Evolutionary conservation across 2,888 invertebrate genomes (phyloP).

Genomic region (Cephus sareptanus): DNA sequence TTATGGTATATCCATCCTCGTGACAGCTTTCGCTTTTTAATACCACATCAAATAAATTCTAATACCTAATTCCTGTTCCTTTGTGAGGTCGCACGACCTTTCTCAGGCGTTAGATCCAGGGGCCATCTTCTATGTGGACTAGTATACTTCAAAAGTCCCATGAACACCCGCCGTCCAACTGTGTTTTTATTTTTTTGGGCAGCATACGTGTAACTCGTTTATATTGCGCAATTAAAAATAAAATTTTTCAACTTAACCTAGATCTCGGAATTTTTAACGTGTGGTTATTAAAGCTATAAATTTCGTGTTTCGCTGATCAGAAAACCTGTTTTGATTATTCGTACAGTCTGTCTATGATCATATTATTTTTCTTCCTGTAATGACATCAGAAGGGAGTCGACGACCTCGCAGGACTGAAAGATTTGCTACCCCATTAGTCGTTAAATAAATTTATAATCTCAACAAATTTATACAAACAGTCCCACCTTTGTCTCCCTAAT

Average conservation of each 20-base stretch:
- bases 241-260: not conserved
- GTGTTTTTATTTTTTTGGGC: not conserved
- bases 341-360: not conserved
- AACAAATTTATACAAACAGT: not conserved
- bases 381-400: not conserved
- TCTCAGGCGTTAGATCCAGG: not conserved
- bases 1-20: not conserved
- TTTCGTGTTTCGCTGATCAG: not conserved
- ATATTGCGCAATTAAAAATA: not conserved
- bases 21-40: not conserved
- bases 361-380: not conserved
- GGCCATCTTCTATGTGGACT: not conserved
- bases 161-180: not conserved
- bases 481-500: not conserved
- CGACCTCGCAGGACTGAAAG: not conserved
- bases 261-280: not conserved
- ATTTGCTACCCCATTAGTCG: not conserved
- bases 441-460: not conserved
- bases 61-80: not conserved
- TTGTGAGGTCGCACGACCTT: not conserved
- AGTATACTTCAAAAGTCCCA: not conserved
- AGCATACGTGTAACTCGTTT: not conserved
- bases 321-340: not conserved
- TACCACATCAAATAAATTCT: not conserved
- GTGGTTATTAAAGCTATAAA: not conserved